Base-by-base conservation (phyloP, 2,888 invertebrate species). In the Salticus scenicus region DNA sequence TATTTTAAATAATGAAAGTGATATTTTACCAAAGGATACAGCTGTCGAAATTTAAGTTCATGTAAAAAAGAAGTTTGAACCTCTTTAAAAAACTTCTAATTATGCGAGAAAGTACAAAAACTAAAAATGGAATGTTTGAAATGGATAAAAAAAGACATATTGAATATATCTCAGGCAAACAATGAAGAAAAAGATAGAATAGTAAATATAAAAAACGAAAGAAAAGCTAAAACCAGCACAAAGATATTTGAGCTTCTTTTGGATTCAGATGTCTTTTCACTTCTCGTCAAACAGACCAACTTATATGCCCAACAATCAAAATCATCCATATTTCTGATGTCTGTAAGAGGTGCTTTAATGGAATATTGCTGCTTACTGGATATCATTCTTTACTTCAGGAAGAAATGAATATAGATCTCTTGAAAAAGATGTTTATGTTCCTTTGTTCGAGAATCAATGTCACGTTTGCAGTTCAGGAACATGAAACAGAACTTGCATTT, bases 401-500 rank as follows among this genome's bases (percentile, higher is more conserved):
- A 66, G 67, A 76, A 66, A 66, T 67, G 30, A n/a, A n/a, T 76
- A 76, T 24, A 67, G 76, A 42, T 76, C 42, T 41, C 63, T 42
- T 0, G 41, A 2, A 28, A 75, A 28, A 64, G 64, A 24, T 4
- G 24, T 42, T 47, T 27, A 24, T 17, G 33, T 47, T 66, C 76
- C 8, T 4, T 76, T 47, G 66, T 76, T n/a, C 74, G 42, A 42
- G 66, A 66, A 42, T 28, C 67, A 17, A 76, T 67, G 67, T 67
- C 66, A 42, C 47, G 67, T 27, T 30, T 33, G 28, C 67, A 67
- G 24, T 76, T 67, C 24, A 66, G 47, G 12, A 76, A 17, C 30
- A 67, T 66, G 30, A 76, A 76, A 51, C 76, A 67, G 42, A 76
- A 76, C 47, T 47, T 76, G 67, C 76, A 47, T 42, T 76, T 42